Evolutionary conservation across 2,888 invertebrate species (phyloP), one percentile per base, ranked within the genome.

Genomic region (Drosophila pullipes): DNA sequence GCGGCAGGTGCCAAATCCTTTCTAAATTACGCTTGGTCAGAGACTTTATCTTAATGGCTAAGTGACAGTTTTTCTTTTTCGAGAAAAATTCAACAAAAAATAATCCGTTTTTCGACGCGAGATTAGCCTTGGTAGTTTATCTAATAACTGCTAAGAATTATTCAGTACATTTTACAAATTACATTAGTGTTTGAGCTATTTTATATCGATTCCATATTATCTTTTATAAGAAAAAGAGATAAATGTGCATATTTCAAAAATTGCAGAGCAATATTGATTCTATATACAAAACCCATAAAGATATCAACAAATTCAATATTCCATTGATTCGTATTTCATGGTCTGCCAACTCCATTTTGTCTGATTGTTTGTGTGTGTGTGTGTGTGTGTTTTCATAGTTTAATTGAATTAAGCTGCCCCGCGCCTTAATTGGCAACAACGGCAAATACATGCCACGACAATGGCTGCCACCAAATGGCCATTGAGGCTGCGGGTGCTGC

Each of bases 401-500:
- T 82, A 81, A 89, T 85, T 85, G 86, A 85, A 85, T 89, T 85
- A 84, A 81, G 73, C 33, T 69, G 72, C 69, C 61, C 72, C 75
- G 78, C 78, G 73, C 67, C 89, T 85, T 83, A 91, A 91, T 91
- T 79, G 87, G 80, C 82, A 78, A 22, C 81, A 72, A 71, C 69
- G 58, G 28, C 75, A 69, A 65, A 71, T 60, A 60, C 68, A 67
- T 67, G 75, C 84, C 69, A 60, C 73, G 73, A 69, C 72, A 83
- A 84, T 81, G 88, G 77, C 79, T 74, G 82, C 69, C 74, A 37
- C 28, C 25, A 39, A 67, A 57, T 41, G 73, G 66, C 64, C 75
- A 69, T 59, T 49, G 73, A 39, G 59, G 53, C 82, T 87, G 89
- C 89, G 84, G 89, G 86, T 82, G 76, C 64, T 41, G 50, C 30